Evolutionary conservation across 1,140 invertebrate genomes (phyloP), one percentile per base, ranked within the genome.

Genomic region (Magallana angulata): DNA sequence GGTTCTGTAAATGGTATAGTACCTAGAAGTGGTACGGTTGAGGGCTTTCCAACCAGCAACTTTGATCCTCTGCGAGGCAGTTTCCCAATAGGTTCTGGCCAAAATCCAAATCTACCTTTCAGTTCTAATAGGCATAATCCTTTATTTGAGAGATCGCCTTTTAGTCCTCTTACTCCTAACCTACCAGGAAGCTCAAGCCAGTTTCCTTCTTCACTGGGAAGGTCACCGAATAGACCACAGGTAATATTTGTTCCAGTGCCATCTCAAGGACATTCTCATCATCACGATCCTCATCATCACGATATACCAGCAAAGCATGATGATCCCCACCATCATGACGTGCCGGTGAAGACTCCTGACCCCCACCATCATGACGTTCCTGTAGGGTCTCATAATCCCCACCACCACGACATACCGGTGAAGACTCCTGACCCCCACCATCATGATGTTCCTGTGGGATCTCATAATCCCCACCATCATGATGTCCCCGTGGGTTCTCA

Each of bases 211-310:
- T n/a, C 14, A 12, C 6, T n/a, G 0, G 60, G 8, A 16, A 12
- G 60, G 5, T 9, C n/a, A 12, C 60, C 60, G n/a, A n/a, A 6
- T 16, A 12, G 60, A 62, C 4, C 60, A 62, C 60, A 62, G 60
- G 60, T 62, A 16, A 62, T 62, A 16, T 12, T 62, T 62, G 11
- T 62, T 8, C 60, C 60, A 62, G 60, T 62, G 6, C 60, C 60
- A 62, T n/a, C 60, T 30, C 24, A 11, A 30, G 11, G 24, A 8
- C 1, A 24, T 30, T 30, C 68, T 11, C 64, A 24, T 24, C 64
- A 71, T 71, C 64, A 71, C 24, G 60, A 64, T 64, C 60, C 60
- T n/a, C 60, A 64, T 18, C 60, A 64, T 64, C 16, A 16, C 60
- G 60, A 64, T 64, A n/a, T 62, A 62, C 8, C 12, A 12, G 18